phyloP scores from a whole-genome alignment of 2,113 vertebrate species.

The Charadrius vociferus region DNA sequence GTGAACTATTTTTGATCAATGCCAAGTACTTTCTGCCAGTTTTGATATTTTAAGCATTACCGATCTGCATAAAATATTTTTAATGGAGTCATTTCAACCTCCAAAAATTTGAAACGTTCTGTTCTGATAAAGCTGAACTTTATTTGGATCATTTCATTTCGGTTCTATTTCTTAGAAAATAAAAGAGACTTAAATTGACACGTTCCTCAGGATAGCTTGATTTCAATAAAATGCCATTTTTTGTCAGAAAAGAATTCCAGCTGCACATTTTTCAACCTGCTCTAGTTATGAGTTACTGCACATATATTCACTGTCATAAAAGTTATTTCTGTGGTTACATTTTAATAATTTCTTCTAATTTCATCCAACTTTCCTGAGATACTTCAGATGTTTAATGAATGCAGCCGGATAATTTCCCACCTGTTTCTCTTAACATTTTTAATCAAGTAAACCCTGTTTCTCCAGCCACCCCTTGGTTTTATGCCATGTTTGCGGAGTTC shows the following conservation, averaged over 20 bases:
- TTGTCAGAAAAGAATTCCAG: constrained; percentile 6
- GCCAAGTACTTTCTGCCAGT: constrained; percentile 40
- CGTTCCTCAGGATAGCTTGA: constrained; percentile 2
- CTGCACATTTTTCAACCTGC: constrained; percentile 11
- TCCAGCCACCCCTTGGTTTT: not conserved
- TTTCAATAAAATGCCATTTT: constrained; percentile 37
- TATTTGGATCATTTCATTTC: constrained; percentile 16
- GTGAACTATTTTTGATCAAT: constrained; percentile 31
- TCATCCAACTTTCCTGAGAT: not conserved
- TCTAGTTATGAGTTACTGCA: not conserved
- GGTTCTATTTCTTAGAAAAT: not conserved
- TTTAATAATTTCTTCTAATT: constrained; percentile 45
- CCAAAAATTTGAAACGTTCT: constrained; percentile 44
- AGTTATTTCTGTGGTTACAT: not conserved
- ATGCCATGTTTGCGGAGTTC: not conserved
- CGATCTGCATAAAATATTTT: constrained; percentile 45
- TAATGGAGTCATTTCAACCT: constrained; percentile 31
- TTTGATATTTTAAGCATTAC: constrained; percentile 58
- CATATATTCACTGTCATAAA: not conserved
- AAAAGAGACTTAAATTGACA: not conserved
- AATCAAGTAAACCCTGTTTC: not conserved
- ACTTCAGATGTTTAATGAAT: constrained; percentile 18
- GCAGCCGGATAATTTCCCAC: not conserved
- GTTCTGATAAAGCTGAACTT: constrained; percentile 44
- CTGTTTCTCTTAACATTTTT: not conserved